Base-by-base conservation (phyloP, 2,113 vertebrate genomes). In the Morone chrysops region DNA sequence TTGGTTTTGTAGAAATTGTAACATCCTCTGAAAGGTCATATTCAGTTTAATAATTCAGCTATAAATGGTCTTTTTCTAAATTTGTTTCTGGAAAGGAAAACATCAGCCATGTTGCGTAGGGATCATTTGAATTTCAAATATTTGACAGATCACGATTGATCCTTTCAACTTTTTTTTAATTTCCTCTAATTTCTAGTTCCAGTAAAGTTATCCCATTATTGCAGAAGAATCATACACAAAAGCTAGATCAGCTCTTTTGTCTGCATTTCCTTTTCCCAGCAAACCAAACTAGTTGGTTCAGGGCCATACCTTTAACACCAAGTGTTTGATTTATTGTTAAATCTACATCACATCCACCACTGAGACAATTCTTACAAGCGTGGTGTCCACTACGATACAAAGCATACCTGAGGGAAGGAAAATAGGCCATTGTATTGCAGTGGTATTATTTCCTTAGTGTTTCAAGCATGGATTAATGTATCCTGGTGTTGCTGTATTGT, bases 401-500 rank as follows among this genome's bases (percentile, higher is more conserved):
- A 87, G 78, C 65, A 41, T 86, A 90, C 90, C 90, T 89, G 81
- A 87, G 87, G 87, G 89, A 89, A 80, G 91, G 90, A 88, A 92
- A 85, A 89, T 87, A 75, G 89, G 76, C 94, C 83, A 95, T 95
- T 95, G 94, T 95, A 94, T 94, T 95, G 92, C 85, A 71, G 83
- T 79, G 62, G 69, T 92, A 95, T 95, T 93, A 91, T 94, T 95
- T 96, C 95, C 95, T 93, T 82, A 93, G 92, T 94, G 92, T 91
- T 94, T 95, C 88, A 93, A 91, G 77, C 89, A 36, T 68, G 84
- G 85, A 93, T 93, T 93, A 93, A 95, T 94, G 88, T 85, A 91
- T 95, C 93, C 94, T 93, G 90, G 87, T 70, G 71, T 65, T 77
- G 80, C 78, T 62, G 84, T 80, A 93, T 92, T 95, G 91, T 91